These are phyloP conservation scores for Musca vetustissima DNA, from an alignment of 1,140 invertebrate species.

Conservation along the genomic window DNA sequence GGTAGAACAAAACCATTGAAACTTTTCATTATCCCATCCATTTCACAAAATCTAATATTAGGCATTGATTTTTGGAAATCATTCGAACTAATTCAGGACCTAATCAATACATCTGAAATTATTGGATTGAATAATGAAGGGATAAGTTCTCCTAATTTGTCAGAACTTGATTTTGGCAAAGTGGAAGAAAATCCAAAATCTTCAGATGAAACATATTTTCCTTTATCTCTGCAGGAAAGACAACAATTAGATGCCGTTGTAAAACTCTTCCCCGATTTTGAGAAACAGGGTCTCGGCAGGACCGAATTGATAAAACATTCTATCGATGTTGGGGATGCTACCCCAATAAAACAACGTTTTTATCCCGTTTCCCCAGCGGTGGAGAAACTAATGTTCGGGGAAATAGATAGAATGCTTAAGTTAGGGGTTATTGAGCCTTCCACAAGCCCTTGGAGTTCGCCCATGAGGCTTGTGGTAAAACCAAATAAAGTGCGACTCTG, in stretches of 20 bases:
- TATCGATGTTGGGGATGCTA: conserved; percentile 3
- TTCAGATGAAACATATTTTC: conserved; percentile 49
- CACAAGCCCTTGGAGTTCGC: not conserved
- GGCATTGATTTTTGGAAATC: conserved; percentile 28
- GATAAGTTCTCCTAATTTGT: not conserved
- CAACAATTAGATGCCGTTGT: conserved; percentile 56
- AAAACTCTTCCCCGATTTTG: conserved; percentile 53
- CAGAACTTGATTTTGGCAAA: not conserved
- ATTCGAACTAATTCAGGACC: conserved; percentile 4
- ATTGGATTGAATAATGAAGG: too few relatives aligned
- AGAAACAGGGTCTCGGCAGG: conserved; percentile 56
- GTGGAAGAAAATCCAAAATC: conserved; percentile 41
- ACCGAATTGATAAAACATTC: conserved; percentile 32
- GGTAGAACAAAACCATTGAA: too few relatives aligned
- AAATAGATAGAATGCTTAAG: conserved; percentile 17
- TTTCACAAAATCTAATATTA: conserved; percentile 24
- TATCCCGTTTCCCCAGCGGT: conserved; percentile 20
- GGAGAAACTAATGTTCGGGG: conserved; percentile 19
- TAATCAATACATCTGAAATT: too few relatives aligned
- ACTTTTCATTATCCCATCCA: too few relatives aligned
- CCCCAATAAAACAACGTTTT: conserved; percentile 16
- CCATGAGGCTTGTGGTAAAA: not conserved
- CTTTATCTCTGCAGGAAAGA: conserved; percentile 42
- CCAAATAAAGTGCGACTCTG: conserved; percentile 24
- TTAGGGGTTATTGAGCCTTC: conserved; percentile 14